Conservation (phyloP, 2,113 vertebrate genomes). For the Anoura caudifer region DNA sequence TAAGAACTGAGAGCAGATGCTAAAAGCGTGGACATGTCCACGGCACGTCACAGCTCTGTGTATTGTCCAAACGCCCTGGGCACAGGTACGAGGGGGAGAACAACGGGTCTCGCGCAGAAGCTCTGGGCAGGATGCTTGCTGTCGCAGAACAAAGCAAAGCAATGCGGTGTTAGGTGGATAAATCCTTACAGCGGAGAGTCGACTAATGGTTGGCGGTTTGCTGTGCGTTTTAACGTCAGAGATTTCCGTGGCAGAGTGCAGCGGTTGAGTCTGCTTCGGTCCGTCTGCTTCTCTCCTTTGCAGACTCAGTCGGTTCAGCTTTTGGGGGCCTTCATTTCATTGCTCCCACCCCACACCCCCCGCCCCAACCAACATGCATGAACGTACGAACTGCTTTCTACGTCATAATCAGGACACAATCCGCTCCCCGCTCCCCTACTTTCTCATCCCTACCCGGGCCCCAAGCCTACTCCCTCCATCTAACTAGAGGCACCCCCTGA, state of each 20-base stretch:
- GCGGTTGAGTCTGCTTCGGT: fast-evolving
- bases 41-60: no score
- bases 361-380: fast-evolving
- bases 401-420: no score
- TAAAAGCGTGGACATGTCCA: neutral
- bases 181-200: neutral
- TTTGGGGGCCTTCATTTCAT: fast-evolving
- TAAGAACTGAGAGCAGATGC: neutral
- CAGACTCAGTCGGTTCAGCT: neutral
- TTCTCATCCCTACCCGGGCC: neutral
- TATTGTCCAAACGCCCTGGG: neutral
- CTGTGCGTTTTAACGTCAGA: neutral
- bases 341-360: no score
- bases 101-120: fast-evolving
- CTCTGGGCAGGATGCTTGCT: no score
- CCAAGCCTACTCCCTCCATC: neutral
- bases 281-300: neutral
- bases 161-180: no score
- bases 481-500: neutral
- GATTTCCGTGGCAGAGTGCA: fast-evolving
- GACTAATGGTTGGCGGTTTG: neutral
- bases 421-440: no score
- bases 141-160: neutral
- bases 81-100: no score
- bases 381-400: neutral